Evolutionary conservation across 1,140 invertebrate species (phyloP), one percentile per base, ranked within the genome.

Genomic region (Drosophila serrata): DNA sequence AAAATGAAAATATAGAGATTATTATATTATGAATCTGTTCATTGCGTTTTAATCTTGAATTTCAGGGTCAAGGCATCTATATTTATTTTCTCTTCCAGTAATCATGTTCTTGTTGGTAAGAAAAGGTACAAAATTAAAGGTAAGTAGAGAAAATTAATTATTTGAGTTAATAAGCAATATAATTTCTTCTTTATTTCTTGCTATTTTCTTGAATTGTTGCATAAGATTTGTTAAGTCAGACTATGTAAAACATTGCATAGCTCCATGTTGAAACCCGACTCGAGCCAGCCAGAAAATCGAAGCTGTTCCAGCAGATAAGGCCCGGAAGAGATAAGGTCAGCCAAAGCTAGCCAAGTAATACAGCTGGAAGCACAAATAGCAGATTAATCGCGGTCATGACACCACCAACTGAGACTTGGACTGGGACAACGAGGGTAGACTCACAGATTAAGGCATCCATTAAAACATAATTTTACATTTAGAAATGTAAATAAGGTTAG

Each of bases 1-100:
- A 91, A 73, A 81, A 90, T 79, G 82, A 88, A 86, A 91, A 92
- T 91, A 92, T 92, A 92, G 90, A 92, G 90, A 92, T 92, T 92
- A 92, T 92, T 92, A 92, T 92, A 92, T 92, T 92, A 92, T 79
- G 85, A 92, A 92, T 37, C 48, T 35, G n/a, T 11, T 1, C 35
- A 29, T 35, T 33, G 64, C 8, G 43, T 80, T 70, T 75, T 22
- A 75, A 17, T 76, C 9, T 17, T 40, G 39, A n/a, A 4, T 43
- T 12, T 17, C 4, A 29, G 24, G 46, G n/a, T 29, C 46, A 49
- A 49, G 15, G 46, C 24, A 2, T 24, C 0, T 4, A 35, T 12
- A 12, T 12, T 45, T 45, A 15, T 11, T 6, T 15, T 45, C 12
- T 8, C 4, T 9, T 2, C 15, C 4, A 1, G 27, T 48, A 45